Percentiles rank a stretch among this genome's conserved stretches.
phyloP scores from a whole-genome alignment of 2,888 invertebrate species.

The Dysmachus trigonus region DNA sequence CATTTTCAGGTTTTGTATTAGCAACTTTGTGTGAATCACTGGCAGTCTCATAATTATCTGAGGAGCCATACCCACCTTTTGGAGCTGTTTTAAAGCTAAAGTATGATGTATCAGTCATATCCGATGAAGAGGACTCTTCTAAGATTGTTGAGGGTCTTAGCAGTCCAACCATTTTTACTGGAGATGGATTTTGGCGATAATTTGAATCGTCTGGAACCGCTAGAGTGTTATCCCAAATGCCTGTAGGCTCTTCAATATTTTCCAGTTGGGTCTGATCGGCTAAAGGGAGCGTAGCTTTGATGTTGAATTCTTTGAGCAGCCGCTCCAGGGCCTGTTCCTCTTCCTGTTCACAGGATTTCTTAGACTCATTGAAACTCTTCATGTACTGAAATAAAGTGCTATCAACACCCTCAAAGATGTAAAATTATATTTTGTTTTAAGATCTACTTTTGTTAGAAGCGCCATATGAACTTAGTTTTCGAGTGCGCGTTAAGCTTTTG shows the following conservation, averaged over 20 bases:
- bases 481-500: no score
- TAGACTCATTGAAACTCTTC: not conserved
- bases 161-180: constrained; percentile 61
- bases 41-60: constrained; percentile 59
- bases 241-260: constrained; percentile 61
- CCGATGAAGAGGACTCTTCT: constrained; percentile 53
- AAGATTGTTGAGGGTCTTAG: constrained; percentile 62
- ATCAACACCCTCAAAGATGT: no score
- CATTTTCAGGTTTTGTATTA: constrained; percentile 46
- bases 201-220: constrained; percentile 51
- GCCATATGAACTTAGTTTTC: no score
- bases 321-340: constrained; percentile 56
- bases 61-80: constrained; percentile 51
- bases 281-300: constrained; percentile 47
- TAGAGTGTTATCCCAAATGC: constrained; percentile 60
- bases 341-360: constrained; percentile 47
- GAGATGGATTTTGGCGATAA: constrained; percentile 55
- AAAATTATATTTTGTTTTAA: no score
- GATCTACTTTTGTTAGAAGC: no score
- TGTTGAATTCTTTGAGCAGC: constrained; percentile 54
- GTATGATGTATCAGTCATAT: not conserved
- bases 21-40: constrained; percentile 53
- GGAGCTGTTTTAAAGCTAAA: constrained; percentile 42
- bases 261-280: constrained; percentile 59
- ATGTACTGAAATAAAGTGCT: constrained; percentile 4